Conservation (phyloP, 2,888 invertebrate species). For the Nomada hirtipes region DNA sequence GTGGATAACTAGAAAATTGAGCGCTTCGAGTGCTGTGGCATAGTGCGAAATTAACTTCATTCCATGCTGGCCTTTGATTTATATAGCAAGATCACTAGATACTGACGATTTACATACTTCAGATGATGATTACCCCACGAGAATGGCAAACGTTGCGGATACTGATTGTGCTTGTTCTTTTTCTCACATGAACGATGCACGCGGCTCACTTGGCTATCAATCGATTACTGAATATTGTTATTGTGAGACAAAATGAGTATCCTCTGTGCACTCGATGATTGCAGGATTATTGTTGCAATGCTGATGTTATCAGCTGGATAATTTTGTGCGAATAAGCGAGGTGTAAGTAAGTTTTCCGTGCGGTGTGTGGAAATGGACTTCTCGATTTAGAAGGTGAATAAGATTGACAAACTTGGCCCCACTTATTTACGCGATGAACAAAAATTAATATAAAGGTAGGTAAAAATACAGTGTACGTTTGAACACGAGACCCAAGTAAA, state of each 20-base stretch:
- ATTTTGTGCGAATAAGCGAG: neutral
- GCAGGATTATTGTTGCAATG: neutral
- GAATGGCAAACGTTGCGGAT: neutral
- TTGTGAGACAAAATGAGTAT: neutral
- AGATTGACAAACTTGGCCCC: no score
- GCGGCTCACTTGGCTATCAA: slow-evolving; percentile 2
- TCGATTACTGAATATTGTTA: slow-evolving; percentile 11
- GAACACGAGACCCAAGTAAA: no score
- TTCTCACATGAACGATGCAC: neutral
- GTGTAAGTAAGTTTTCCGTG: neutral
- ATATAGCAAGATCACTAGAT: slow-evolving; percentile 32
- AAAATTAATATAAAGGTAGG: no score
- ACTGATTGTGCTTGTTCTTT: neutral
- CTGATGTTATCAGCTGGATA: neutral
- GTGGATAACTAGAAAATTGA: slow-evolving; percentile 45
- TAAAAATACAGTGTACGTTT: no score
- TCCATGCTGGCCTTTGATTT: slow-evolving; percentile 31
- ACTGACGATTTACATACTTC: slow-evolving; percentile 40
- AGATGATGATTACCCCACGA: slow-evolving; percentile 15
- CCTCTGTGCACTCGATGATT: neutral
- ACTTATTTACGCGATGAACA: no score
- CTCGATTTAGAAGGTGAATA: no score
- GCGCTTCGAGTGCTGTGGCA: slow-evolving; percentile 10
- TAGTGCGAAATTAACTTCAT: slow-evolving; percentile 33
- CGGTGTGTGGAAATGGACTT: neutral